Evolutionary conservation across 2,113 vertebrate species (phyloP), one percentile per base, ranked within the genome.

Genomic region (Apistogramma diplotaenia): DNA sequence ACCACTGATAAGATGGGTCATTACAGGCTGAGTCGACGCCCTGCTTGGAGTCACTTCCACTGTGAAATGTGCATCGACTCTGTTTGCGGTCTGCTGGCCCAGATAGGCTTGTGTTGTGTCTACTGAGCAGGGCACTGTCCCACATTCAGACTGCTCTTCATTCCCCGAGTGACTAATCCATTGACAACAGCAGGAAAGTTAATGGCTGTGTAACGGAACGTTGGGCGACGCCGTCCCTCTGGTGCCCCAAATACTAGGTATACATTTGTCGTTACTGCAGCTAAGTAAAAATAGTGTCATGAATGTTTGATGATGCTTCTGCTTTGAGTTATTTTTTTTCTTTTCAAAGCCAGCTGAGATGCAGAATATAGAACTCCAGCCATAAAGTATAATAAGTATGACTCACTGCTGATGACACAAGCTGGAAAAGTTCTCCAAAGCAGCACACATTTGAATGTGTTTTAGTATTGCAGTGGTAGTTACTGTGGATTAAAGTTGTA

Each of bases 61-160:
- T 9, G 16, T 6, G 72, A 75, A 21, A 40, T 27, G 21, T 56
- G n/a, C 15, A 53, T 43, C 6, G 23, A 59, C 46, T 35, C 16
- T 10, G 49, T 67, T 73, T 67, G 43, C 29, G 4, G 53, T 86
- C 58, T 37, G 1, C 65, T 87, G 92, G 71, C 89, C 88, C 82
- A 92, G 54, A 88, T 81, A 73, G 9, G 11, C 37, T 13, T 5
- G 60, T 83, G 82, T 84, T 85, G 51, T 84, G 85, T 91, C 89
- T 87, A 3, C 54, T 1, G 65, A 77, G 49, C 62, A 8, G 40
- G 7, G 4, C 6, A 61, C 19, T 81, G 81, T 27, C 83, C 90
- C 79, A 93, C 76, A 89, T 92, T 89, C 72, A 13, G n/a, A 15
- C 61, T 35, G 33, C 74, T 55, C 72, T 55, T 77, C 58, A 57